Percentiles rank a stretch among this genome's conserved stretches.
Conservation (phyloP, 2,888 invertebrate genomes). For the Dione juno region DNA sequence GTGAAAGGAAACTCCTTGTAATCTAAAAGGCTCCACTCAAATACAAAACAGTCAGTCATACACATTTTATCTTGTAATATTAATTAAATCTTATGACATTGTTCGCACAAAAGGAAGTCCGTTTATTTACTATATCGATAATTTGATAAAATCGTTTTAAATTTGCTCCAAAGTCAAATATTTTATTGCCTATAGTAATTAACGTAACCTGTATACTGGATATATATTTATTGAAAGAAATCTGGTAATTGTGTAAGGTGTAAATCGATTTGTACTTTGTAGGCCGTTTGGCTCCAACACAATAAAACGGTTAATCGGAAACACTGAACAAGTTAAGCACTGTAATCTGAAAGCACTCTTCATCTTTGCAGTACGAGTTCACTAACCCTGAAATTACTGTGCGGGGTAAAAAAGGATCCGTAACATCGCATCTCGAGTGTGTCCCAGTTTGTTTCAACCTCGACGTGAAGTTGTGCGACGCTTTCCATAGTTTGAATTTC, state of each 20-base stretch:
- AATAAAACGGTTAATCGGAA: constrained; percentile 36
- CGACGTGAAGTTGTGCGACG: constrained; percentile 25
- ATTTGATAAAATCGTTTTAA: not conserved
- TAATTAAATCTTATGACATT: constrained; percentile 9
- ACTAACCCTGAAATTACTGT: constrained; percentile 57
- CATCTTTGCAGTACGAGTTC: constrained; percentile 52
- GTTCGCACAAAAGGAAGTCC: constrained; percentile 13
- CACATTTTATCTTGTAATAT: not conserved
- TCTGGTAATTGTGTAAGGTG: not conserved
- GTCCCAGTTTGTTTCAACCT: constrained; percentile 48
- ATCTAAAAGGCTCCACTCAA: constrained; percentile 15
- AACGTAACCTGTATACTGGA: no score
- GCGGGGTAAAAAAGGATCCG: constrained; percentile 49
- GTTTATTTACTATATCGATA: not conserved
- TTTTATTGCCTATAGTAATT: not conserved
- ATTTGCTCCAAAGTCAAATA: not conserved
- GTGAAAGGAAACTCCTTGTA: constrained; percentile 17
- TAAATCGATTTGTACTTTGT: not conserved
- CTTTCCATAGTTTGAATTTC: constrained; percentile 37
- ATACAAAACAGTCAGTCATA: constrained; percentile 18
- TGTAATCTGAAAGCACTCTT: constrained; percentile 35
- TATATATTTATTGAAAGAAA: not conserved
- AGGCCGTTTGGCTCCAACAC: constrained; percentile 1
- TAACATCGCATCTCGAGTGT: constrained; percentile 46
- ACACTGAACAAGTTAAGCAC: constrained; percentile 39